Evolutionary conservation across 1,140 invertebrate genomes (phyloP).

Genomic region (Neocloeon triangulifer): DNA sequence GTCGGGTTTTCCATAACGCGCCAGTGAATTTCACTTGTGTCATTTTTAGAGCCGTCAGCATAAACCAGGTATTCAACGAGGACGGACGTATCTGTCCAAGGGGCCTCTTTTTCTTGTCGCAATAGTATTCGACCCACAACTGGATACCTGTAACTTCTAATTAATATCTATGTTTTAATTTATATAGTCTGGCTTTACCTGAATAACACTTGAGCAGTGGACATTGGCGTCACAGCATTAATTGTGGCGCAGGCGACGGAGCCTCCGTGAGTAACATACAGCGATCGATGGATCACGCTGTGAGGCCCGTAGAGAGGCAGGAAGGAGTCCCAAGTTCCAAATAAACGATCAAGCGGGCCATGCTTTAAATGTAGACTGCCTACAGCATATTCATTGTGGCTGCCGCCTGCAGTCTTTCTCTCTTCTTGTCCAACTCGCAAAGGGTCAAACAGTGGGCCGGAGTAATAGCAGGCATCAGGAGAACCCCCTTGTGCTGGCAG

Average conservation of each 20-base stretch:
- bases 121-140: conserved; percentile 69
- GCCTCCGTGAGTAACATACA: no score
- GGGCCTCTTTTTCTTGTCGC: conserved; percentile 53
- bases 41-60: conserved; percentile 63
- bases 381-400: no score
- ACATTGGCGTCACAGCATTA: conserved; percentile 44
- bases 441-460: no score
- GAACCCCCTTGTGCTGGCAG: no score
- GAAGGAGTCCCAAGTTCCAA: conserved; percentile 74
- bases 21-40: conserved; percentile 50
- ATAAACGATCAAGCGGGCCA: no score
- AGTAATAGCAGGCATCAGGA: no score
- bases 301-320: conserved; percentile 60
- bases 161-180: neutral
- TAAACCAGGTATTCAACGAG: conserved; percentile 47
- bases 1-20: conserved; percentile 31
- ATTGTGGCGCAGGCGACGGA: no score
- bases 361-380: no score
- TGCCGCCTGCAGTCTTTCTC: no score
- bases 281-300: conserved; percentile 56
- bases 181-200: conserved; percentile 14
- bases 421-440: no score
- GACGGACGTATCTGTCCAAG: conserved; percentile 59
- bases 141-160: conserved; percentile 37
- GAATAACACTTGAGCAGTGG: conserved; percentile 47